Conservation (phyloP, 1,140 invertebrate genomes). For the Heliconius eleuchia region DNA sequence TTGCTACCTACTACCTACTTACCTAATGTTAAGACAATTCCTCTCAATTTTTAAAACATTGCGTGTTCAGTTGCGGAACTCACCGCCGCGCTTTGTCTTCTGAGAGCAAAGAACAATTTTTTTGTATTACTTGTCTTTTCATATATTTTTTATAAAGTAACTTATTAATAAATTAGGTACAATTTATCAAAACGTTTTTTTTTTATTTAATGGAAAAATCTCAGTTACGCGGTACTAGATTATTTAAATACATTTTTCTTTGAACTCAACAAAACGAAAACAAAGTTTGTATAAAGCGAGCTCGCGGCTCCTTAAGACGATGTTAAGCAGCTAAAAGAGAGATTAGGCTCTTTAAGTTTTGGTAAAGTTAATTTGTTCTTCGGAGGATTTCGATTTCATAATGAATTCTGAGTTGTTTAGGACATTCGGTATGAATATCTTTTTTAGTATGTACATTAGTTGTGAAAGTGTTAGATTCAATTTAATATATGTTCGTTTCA, state of each 20-base stretch:
- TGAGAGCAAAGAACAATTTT: too few relatives aligned
- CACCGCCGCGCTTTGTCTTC: too few relatives aligned
- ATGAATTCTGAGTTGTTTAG: neutral
- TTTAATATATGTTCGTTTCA: too few relatives aligned
- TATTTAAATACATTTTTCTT: neutral
- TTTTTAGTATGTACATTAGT: too few relatives aligned
- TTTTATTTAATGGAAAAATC: neutral
- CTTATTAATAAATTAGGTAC: neutral
- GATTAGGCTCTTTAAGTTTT: constrained; percentile 30
- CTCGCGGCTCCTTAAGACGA: constrained; percentile 17
- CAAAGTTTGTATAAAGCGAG: constrained; percentile 12
- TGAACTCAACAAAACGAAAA: constrained; percentile 19
- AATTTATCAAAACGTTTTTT: neutral
- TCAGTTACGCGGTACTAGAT: neutral
- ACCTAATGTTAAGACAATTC: too few relatives aligned
- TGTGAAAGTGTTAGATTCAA: too few relatives aligned
- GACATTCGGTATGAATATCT: neutral
- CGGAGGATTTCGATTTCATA: neutral
- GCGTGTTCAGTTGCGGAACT: too few relatives aligned
- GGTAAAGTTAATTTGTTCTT: constrained; percentile 29
- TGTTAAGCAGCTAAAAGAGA: constrained; percentile 24
- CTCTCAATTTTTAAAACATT: too few relatives aligned
- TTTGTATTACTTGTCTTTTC: too few relatives aligned
- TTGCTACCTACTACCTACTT: too few relatives aligned
- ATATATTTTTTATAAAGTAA: neutral